Evolutionary conservation across 1,140 invertebrate species (phyloP).

Genomic region (Papilio machaon): DNA sequence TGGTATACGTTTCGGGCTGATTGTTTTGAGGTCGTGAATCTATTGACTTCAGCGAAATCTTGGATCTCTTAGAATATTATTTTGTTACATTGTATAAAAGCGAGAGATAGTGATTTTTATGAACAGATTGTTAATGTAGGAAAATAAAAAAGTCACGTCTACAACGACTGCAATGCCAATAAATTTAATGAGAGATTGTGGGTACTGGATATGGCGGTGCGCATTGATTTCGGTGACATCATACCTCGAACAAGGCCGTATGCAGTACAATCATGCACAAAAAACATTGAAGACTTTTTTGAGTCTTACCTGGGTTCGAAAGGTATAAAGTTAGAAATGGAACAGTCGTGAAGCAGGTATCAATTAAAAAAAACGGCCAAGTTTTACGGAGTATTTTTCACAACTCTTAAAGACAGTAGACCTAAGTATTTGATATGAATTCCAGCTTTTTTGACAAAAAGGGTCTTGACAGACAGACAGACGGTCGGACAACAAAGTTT

Average conservation of each 20-base stretch:
- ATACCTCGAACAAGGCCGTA: neutral
- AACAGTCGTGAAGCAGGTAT: too few relatives aligned
- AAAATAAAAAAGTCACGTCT: neutral
- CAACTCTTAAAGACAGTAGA: too few relatives aligned
- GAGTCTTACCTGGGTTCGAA: neutral
- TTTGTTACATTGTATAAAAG: neutral
- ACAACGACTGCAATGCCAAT: neutral
- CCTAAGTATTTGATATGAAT: too few relatives aligned
- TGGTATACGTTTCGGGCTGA: neutral
- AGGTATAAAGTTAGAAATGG: too few relatives aligned
- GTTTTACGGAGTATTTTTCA: too few relatives aligned
- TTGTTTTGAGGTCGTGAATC: neutral
- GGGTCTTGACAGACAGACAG: too few relatives aligned
- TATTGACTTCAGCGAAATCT: neutral
- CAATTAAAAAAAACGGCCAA: too few relatives aligned
- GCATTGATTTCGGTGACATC: slow-evolving; percentile 1
- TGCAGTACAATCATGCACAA: slow-evolving; percentile 1
- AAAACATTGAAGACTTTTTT: neutral
- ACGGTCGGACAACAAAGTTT: too few relatives aligned
- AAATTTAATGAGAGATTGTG: neutral
- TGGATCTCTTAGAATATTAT: neutral
- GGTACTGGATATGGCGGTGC: neutral
- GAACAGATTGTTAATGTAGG: too few relatives aligned
- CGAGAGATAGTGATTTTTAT: too few relatives aligned
- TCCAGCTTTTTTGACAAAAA: too few relatives aligned